Conservation (phyloP, 2,888 invertebrate species). For the Polydrusus cervinus region DNA sequence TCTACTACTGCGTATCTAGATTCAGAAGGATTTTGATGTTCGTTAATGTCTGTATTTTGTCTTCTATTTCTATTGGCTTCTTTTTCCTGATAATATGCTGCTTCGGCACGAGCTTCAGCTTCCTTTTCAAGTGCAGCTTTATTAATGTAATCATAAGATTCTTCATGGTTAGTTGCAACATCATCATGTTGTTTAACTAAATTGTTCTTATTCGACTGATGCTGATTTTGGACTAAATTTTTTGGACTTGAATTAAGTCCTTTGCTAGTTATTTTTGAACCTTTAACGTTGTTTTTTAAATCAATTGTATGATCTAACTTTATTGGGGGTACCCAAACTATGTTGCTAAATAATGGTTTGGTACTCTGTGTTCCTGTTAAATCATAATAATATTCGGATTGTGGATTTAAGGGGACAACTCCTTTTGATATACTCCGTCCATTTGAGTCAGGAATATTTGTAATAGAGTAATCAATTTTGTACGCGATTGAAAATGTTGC, state of each 20-base stretch:
- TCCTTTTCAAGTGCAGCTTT: slow-evolving; percentile 19
- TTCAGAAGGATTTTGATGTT: not conserved
- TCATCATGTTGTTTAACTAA: not conserved
- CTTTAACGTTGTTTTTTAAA: not conserved
- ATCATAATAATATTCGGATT: not conserved
- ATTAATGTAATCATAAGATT: slow-evolving; percentile 4
- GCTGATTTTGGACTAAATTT: not conserved
- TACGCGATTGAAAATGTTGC: not conserved
- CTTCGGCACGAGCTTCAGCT: slow-evolving; percentile 31
- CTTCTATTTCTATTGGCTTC: slow-evolving; percentile 26
- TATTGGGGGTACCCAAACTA: slow-evolving; percentile 12
- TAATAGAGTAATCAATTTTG: not conserved
- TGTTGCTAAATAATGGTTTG: slow-evolving; percentile 20
- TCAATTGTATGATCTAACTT: not conserved
- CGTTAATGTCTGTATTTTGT: slow-evolving; percentile 2
- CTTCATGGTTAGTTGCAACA: not conserved
- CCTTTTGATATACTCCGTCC: not conserved
- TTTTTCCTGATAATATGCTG: not conserved
- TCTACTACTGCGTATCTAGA: not conserved
- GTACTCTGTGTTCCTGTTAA: not conserved
- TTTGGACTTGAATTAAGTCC: not conserved
- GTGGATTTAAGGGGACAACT: not conserved
- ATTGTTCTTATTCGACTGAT: not conserved
- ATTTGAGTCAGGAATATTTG: not conserved
- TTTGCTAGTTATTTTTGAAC: not conserved